phyloP scores from a whole-genome alignment of 1,140 invertebrate genomes.

The Colletes latitarsis region DNA sequence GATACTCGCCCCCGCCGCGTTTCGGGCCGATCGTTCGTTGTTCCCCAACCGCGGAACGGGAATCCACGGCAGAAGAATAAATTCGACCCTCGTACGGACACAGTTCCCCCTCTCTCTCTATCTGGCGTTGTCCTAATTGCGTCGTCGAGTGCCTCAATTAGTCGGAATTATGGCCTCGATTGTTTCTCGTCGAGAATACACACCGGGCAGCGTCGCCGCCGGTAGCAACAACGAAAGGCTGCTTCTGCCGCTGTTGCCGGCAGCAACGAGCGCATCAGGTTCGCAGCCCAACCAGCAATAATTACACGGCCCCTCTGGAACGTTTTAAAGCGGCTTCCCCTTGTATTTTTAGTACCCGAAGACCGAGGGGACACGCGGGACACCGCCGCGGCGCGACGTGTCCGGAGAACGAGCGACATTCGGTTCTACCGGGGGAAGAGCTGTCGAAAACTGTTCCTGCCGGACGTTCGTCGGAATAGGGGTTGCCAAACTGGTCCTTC shows the following conservation, averaged over 20 bases:
- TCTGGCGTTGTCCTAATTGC: slow-evolving; percentile 41
- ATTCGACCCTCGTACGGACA: neutral
- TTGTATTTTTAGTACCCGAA: slow-evolving; percentile 59
- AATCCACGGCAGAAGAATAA: neutral
- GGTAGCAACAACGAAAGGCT: slow-evolving; percentile 28
- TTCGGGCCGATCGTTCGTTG: neutral
- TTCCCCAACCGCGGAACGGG: neutral
- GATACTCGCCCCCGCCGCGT: neutral
- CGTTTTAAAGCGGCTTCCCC: slow-evolving; percentile 55
- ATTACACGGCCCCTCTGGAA: slow-evolving; percentile 62
- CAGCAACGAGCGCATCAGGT: slow-evolving; percentile 37
- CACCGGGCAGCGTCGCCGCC: slow-evolving; percentile 16
- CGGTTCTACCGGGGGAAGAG: neutral
- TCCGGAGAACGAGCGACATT: neutral
- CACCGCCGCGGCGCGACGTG: neutral
- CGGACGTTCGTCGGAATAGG: neutral
- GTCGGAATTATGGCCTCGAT: slow-evolving; percentile 56
- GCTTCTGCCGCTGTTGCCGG: neutral
- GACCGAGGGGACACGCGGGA: slow-evolving; percentile 41
- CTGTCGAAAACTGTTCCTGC: neutral
- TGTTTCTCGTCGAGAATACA: slow-evolving; percentile 42
- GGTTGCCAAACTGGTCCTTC: too few species aligned
- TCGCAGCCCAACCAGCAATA: slow-evolving; percentile 31
- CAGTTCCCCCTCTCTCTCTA: neutral
- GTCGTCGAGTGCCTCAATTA: slow-evolving; percentile 49